Evolutionary conservation across 2,113 vertebrate species (phyloP).

Genomic region (Hylia prasina): DNA sequence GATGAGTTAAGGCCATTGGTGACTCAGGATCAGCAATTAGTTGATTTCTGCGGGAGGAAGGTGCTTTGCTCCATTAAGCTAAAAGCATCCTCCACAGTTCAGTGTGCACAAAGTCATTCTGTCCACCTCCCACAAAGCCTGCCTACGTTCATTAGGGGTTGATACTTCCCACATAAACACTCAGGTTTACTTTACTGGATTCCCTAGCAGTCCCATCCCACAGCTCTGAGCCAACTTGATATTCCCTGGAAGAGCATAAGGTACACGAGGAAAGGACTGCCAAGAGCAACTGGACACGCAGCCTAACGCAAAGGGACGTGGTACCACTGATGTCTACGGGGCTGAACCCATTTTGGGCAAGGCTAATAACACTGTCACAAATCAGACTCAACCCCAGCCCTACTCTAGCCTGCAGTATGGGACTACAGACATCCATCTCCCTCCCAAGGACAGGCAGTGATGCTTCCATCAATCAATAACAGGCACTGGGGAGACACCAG

Average conservation of each 20-base stretch:
- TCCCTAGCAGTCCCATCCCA: neutral
- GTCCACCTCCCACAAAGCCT: neutral
- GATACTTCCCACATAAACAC: neutral
- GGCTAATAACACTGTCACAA: neutral
- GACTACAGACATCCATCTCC: neutral
- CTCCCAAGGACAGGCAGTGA: neutral
- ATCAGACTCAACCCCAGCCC: neutral
- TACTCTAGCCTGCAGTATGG: neutral
- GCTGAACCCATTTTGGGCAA: neutral
- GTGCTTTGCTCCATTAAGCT: slow-evolving; percentile 66
- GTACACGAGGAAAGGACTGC: neutral
- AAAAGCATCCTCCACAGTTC: slow-evolving; percentile 54
- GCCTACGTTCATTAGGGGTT: neutral
- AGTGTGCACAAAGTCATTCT: neutral
- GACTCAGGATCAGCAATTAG: slow-evolving; percentile 62
- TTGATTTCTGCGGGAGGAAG: slow-evolving; percentile 56
- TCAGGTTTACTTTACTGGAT: neutral
- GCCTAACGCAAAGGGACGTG: neutral
- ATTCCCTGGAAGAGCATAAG: neutral
- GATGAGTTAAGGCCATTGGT: slow-evolving; percentile 57
- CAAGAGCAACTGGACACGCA: rapidly evolving
- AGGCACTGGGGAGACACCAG: neutral
- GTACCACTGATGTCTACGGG: rapidly evolving
- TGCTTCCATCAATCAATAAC: neutral
- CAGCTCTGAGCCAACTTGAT: neutral